Conservation (phyloP, 2,797 vertebrate genomes). For the Halcyon smyrnensis region DNA sequence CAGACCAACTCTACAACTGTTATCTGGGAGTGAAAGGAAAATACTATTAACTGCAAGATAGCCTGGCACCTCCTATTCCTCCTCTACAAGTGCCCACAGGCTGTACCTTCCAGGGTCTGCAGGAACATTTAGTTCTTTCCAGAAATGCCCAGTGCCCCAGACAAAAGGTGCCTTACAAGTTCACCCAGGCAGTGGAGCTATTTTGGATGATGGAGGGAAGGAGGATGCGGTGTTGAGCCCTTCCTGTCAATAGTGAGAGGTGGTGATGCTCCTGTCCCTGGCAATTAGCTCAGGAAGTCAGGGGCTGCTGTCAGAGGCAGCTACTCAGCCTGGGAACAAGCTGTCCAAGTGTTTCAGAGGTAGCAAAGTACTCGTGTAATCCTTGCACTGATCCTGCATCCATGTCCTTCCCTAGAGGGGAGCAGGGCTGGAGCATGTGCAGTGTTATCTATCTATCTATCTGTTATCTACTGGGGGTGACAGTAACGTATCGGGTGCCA, state of each 20-base stretch:
- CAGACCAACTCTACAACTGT: not conserved
- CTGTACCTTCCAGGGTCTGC: no score
- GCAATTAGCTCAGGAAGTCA: not conserved
- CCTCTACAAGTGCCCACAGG: fast-evolving
- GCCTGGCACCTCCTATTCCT: no score
- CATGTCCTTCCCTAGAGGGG: not conserved
- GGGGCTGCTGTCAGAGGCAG: not conserved
- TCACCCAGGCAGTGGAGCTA: fast-evolving
- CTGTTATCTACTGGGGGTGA: not conserved
- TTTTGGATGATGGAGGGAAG: not conserved
- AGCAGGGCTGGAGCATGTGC: not conserved
- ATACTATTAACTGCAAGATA: fast-evolving
- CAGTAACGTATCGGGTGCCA: not conserved
- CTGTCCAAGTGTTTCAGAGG: not conserved
- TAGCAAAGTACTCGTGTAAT: fast-evolving
- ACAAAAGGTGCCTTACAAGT: no score
- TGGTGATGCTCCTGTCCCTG: not conserved
- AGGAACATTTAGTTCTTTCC: not conserved
- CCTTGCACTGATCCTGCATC: not conserved
- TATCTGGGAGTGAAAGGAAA: not conserved
- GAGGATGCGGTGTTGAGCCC: not conserved
- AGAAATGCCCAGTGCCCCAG: not conserved
- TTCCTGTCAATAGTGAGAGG: fast-evolving
- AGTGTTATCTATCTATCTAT: no score
- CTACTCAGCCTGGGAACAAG: not conserved